phyloP scores from a whole-genome alignment of 53 echinoderm and acorn worm species.

The Paracentrotus lividus region DNA sequence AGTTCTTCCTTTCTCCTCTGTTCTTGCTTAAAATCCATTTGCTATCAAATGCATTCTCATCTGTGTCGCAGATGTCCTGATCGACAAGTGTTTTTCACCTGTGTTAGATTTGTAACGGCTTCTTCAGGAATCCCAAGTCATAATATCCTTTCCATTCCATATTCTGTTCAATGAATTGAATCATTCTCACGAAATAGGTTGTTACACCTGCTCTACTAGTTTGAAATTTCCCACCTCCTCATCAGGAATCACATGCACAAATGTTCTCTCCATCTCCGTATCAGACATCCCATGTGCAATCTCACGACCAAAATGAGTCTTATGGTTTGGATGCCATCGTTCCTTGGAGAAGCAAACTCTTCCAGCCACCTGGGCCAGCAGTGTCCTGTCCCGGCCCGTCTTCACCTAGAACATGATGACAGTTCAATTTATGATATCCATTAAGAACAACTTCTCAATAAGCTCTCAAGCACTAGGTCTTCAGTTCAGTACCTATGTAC shows the following conservation, averaged over 20 bases:
- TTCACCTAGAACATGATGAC: constrained; percentile 75
- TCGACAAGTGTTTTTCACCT: constrained; percentile 52
- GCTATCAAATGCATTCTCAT: too few relatives aligned
- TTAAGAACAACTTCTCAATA: too few relatives aligned
- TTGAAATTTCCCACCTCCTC: constrained; percentile 78
- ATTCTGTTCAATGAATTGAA: constrained; percentile 48
- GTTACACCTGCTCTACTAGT: constrained; percentile 78
- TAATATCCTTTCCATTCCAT: constrained; percentile 73
- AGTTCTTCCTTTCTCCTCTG: too few relatives aligned
- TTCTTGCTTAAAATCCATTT: too few relatives aligned
- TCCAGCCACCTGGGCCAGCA: constrained; percentile 81
- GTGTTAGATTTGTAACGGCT: constrained; percentile 75
- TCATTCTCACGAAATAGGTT: not conserved
- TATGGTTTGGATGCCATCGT: constrained; percentile 72
- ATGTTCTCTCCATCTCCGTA: constrained; percentile 74
- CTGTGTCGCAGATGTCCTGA: too few relatives aligned
- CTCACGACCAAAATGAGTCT: constrained; percentile 60
- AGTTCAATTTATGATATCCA: too few relatives aligned
- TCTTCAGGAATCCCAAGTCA: constrained; percentile 78
- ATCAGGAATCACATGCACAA: constrained; percentile 82
- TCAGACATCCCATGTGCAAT: constrained; percentile 77
- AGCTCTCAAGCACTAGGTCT: too few relatives aligned
- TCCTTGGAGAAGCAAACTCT: constrained; percentile 75
- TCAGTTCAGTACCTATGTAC: too few relatives aligned
- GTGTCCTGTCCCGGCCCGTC: constrained; percentile 80